Evolutionary conservation across 2,888 invertebrate genomes (phyloP).

Genomic region (Omphaloscelis lunosa): DNA sequence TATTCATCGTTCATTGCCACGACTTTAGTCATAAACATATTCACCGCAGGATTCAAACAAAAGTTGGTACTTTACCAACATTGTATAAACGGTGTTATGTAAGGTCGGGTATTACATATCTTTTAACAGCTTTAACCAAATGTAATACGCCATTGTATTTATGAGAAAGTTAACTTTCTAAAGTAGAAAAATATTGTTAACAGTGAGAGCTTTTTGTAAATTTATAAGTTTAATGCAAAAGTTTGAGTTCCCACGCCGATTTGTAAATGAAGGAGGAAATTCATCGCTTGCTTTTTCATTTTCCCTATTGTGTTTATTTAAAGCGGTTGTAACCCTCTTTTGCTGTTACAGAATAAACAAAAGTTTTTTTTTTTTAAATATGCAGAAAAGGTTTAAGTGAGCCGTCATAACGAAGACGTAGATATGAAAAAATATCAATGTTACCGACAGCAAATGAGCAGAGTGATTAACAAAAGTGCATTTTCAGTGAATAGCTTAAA

Average conservation of each 20-base stretch:
- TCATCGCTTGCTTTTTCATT: neutral
- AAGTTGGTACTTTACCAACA: constrained; percentile 16
- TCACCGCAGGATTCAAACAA: constrained; percentile 1
- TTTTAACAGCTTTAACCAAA: constrained; percentile 25
- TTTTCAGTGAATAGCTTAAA: no score
- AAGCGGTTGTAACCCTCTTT: neutral
- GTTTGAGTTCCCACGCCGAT: constrained; percentile 25
- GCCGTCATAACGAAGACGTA: neutral
- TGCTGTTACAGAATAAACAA: neutral
- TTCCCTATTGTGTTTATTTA: constrained; percentile 10
- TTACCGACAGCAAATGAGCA: neutral
- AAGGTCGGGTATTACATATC: constrained; percentile 8
- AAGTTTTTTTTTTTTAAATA: neutral
- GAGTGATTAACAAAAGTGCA: neutral
- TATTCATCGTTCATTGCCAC: neutral
- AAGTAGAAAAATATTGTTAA: constrained; percentile 4
- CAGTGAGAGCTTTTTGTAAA: neutral
- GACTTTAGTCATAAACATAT: constrained; percentile 10
- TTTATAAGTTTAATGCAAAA: neutral
- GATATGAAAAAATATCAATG: neutral
- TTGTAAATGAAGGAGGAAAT: neutral
- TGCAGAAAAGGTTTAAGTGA: neutral
- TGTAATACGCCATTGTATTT: constrained; percentile 18
- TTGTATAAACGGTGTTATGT: constrained; percentile 11
- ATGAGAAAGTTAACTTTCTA: constrained; percentile 7